These are phyloP conservation scores for Drosophila monieri DNA, from an alignment of 2,888 invertebrate genomes.

Conservation along the genomic window DNA sequence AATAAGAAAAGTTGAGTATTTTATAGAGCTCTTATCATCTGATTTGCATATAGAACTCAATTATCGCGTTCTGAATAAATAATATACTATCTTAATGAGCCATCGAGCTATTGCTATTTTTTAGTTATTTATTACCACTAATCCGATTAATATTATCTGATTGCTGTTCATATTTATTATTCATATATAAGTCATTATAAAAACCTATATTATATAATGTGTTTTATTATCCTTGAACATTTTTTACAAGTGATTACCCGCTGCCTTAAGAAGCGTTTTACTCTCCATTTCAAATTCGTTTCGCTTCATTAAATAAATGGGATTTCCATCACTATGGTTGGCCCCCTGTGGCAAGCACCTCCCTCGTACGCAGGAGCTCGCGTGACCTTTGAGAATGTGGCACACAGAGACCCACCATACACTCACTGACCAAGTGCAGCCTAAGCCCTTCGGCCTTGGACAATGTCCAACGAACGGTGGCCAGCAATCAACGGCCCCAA, in stretches of 20 bases:
- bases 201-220: not conserved
- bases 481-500: slow-evolving; percentile 67
- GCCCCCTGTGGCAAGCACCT: slow-evolving; percentile 5
- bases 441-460: slow-evolving; percentile 74
- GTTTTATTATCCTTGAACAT: not conserved
- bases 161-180: not conserved
- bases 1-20: not conserved
- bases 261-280: not conserved
- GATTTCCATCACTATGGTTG: slow-evolving; percentile 31
- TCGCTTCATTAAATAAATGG: slow-evolving; percentile 47
- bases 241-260: not conserved
- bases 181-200: too few species aligned
- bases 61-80: slow-evolving; percentile 2
- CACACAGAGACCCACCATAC: slow-evolving; percentile 46
- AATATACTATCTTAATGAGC: slow-evolving; percentile 3
- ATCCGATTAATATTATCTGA: not conserved
- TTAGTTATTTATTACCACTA: not conserved
- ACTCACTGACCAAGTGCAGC: slow-evolving; percentile 31
- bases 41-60: slow-evolving; percentile 2
- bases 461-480: slow-evolving; percentile 47
- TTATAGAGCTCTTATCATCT: slow-evolving; percentile 9
- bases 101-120: not conserved
- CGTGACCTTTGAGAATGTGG: slow-evolving; percentile 67
- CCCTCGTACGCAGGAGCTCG: slow-evolving; percentile 31
- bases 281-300: slow-evolving; percentile 30